These are phyloP conservation scores for Synanthedon formicaeformis DNA, from an alignment of 2,888 invertebrate species.

Conservation along the genomic window DNA sequence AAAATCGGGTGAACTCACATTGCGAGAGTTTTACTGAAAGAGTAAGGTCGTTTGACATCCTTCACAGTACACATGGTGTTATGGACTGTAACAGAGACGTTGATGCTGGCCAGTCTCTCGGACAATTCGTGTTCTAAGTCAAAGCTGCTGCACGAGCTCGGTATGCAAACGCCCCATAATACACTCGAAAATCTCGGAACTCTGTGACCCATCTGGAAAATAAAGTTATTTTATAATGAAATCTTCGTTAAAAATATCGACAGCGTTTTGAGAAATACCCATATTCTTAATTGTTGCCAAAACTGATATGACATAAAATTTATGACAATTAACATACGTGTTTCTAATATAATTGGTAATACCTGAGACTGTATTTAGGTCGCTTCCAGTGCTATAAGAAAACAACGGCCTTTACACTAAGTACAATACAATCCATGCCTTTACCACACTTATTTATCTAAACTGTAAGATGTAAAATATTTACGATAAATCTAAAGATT, in stretches of 20 bases:
- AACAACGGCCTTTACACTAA: no score
- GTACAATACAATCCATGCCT: no score
- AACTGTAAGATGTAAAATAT: no score
- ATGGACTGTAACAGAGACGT: slow-evolving; percentile 46
- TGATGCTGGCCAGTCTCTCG: slow-evolving; percentile 33
- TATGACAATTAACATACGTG: no score
- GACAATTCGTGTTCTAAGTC: slow-evolving; percentile 64
- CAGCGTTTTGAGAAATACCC: no score
- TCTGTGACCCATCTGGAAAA: slow-evolving; percentile 68
- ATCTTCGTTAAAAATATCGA: neutral
- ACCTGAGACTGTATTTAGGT: no score
- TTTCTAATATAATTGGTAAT: no score
- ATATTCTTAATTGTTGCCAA: no score
- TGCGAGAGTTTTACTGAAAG: slow-evolving; percentile 52
- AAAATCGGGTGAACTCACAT: slow-evolving; percentile 38
- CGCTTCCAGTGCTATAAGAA: no score
- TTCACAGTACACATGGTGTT: slow-evolving; percentile 60
- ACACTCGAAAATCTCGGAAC: slow-evolving; percentile 69
- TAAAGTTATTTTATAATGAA: neutral
- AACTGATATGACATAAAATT: no score
- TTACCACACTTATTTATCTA: no score
- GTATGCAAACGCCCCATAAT: slow-evolving; percentile 72
- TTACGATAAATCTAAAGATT: no score
- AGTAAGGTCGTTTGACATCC: slow-evolving; percentile 43
- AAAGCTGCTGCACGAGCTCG: slow-evolving; percentile 62